Percentiles rank a stretch among this genome's conserved stretches.
Conservation (phyloP, 2,113 vertebrate species). For the Aegypius monachus region DNA sequence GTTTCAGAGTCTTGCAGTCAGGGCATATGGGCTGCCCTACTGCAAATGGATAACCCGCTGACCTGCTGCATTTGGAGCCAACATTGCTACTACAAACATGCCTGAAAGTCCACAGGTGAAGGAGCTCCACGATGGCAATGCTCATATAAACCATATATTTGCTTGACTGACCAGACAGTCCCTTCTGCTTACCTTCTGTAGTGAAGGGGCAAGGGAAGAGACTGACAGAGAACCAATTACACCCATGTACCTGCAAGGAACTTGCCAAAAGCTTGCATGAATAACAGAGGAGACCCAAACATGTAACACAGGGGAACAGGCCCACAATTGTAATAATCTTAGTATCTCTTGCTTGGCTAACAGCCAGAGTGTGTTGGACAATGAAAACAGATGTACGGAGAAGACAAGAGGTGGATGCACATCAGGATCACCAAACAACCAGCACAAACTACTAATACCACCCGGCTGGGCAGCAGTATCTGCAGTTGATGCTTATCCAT, state of each 20-base stretch:
- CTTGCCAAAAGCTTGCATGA: background rate
- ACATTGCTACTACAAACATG: background rate
- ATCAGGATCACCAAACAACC: background rate
- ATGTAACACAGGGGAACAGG: rapidly evolving
- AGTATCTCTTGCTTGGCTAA: rapidly evolving
- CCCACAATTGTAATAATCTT: background rate
- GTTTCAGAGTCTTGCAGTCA: background rate
- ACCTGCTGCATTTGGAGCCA: background rate
- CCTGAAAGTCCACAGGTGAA: background rate
- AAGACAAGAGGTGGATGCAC: background rate
- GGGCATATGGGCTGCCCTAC: background rate
- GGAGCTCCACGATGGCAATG: background rate
- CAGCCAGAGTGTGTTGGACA: background rate
- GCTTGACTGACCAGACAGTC: background rate
- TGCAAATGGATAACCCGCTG: background rate
- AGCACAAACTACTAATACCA: background rate
- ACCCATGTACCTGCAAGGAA: background rate
- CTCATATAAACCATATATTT: background rate
- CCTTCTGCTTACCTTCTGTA: background rate
- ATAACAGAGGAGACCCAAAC: background rate
- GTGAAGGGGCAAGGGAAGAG: background rate
- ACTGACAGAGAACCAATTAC: background rate
- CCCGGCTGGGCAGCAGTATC: too few species aligned
- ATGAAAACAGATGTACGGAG: background rate
- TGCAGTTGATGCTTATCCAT: background rate